phyloP scores from a whole-genome alignment of 2,113 vertebrate species.

The Neogale vison region DNA sequence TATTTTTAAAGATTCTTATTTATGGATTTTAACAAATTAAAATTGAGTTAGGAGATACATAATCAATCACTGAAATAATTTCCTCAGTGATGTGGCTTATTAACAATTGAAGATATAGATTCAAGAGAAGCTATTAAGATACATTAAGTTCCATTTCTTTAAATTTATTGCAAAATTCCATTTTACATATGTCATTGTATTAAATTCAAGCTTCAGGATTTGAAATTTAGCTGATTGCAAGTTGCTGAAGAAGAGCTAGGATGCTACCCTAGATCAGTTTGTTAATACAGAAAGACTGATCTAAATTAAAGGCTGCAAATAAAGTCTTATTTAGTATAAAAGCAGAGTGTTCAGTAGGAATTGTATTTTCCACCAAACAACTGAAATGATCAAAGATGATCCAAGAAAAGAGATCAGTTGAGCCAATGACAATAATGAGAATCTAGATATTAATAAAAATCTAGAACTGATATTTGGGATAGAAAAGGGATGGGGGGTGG shows the following conservation, averaged over 20 bases:
- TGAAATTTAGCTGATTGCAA: slow-evolving; percentile 2
- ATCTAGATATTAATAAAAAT: neutral
- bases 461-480: neutral
- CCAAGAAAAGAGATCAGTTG: neutral
- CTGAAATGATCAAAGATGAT: neutral
- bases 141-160: slow-evolving; percentile 62
- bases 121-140: slow-evolving; percentile 61
- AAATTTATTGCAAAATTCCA: slow-evolving; percentile 54
- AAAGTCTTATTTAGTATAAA: neutral
- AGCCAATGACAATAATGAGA: neutral
- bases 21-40: slow-evolving; percentile 72
- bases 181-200: slow-evolving; percentile 1
- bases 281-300: neutral
- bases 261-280: neutral
- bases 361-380: neutral
- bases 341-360: neutral
- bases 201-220: neutral
- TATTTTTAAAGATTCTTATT: slow-evolving; percentile 56
- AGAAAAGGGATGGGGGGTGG: neutral
- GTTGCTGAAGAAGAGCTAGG: neutral
- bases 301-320: neutral
- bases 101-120: slow-evolving; percentile 62
- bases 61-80: slow-evolving; percentile 65
- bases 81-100: slow-evolving; percentile 55
- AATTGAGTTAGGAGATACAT: slow-evolving; percentile 62